Percentiles rank a stretch among this genome's conserved stretches.
phyloP scores from a whole-genome alignment of 2,888 invertebrate species.

The Sclerodermus sp. region DNA sequence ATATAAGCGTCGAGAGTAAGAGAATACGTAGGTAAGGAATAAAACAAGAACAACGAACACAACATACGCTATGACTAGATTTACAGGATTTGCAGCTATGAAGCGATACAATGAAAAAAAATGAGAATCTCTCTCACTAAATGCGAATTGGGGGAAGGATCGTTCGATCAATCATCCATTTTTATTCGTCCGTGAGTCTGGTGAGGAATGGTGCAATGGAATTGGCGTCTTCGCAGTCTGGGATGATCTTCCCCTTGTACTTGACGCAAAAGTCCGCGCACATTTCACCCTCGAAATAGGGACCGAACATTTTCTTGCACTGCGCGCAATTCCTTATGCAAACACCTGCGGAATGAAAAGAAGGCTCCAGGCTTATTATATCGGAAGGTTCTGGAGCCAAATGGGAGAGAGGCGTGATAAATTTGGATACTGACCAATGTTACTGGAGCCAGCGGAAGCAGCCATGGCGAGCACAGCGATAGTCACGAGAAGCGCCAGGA shows the following conservation, averaged over 20 bases:
- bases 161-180: no score
- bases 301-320: slow-evolving; percentile 86
- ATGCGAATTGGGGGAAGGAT: no score
- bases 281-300: slow-evolving; percentile 82
- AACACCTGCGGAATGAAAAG: slow-evolving; percentile 63
- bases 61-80: no score
- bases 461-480: slow-evolving; percentile 22
- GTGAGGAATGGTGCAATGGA: slow-evolving; percentile 77
- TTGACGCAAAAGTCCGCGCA: slow-evolving; percentile 85
- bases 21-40: no score
- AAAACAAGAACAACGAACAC: no score
- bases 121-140: no score
- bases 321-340: slow-evolving; percentile 87
- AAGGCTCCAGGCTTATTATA: no score
- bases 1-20: no score
- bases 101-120: no score
- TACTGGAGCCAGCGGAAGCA: slow-evolving; percentile 20
- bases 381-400: not conserved
- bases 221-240: slow-evolving; percentile 81
- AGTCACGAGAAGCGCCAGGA: slow-evolving; percentile 26
- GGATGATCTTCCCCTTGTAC: slow-evolving; percentile 79
- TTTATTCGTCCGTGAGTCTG: no score
- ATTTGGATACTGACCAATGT: not conserved
- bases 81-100: no score
- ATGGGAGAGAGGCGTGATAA: no score